Percentiles rank a stretch among this genome's conserved stretches.
phyloP scores from a whole-genome alignment of 2,113 vertebrate genomes.

The Festucalex cinctus region DNA sequence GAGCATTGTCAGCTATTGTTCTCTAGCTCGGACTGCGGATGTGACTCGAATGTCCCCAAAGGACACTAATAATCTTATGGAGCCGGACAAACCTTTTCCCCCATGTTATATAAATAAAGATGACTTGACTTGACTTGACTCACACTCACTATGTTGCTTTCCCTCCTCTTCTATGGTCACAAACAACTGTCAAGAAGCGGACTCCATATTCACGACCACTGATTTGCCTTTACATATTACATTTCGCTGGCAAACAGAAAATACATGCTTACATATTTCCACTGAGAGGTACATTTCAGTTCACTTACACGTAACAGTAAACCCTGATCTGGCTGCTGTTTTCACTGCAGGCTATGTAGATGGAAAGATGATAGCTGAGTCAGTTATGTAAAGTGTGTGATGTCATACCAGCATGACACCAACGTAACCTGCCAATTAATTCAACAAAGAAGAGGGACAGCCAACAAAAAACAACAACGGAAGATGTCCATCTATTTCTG shows the following conservation, averaged over 20 bases:
- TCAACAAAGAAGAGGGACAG: too few species aligned
- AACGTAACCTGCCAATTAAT: too few species aligned
- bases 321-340: too few species aligned
- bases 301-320: neutral
- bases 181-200: conserved; percentile 16
- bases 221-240: neutral
- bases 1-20: neutral
- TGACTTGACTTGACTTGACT: too few species aligned
- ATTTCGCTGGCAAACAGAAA: neutral
- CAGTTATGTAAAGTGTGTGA: too few species aligned
- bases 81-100: conserved; percentile 30
- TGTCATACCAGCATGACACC: too few species aligned
- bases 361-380: too few species aligned
- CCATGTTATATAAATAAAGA: too few species aligned
- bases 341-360: too few species aligned
- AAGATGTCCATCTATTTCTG: too few species aligned
- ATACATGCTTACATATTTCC: neutral
- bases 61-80: too few species aligned
- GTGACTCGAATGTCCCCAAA: conserved; percentile 11
- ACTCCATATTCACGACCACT: neutral
- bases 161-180: conserved; percentile 12
- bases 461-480: too few species aligned
- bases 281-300: neutral
- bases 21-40: conserved; percentile 16
- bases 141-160: neutral